Base-by-base conservation (phyloP, 1,140 invertebrate species). In the Drosophila bocki region DNA sequence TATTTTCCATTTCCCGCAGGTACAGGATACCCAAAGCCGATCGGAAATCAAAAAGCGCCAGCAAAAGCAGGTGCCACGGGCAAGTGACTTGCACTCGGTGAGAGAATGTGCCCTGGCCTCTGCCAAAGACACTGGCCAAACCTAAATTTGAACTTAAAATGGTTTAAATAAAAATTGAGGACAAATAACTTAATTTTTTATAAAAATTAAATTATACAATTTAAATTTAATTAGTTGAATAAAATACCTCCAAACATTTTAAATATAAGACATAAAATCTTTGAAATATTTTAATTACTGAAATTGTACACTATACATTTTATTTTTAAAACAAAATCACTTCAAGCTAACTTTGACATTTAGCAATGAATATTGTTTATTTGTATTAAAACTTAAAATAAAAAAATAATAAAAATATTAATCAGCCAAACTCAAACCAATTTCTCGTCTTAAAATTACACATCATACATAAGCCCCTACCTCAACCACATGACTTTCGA, bases 21-120 rank as follows among this genome's bases (percentile, higher is more conserved):
- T 42, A 37, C 33, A 39, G 67, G 67, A 59, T 68, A 59, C 48
- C 67, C 22, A 35, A 50, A 72, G 53, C 67, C 67, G 69, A 72
- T 72, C 69, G 58, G 69, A 72, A 72, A 72, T 60, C 69, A 71
- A 72, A 72, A 59, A 50, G 54, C 37, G 53, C 67, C 67, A 72
- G 15, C 69, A 19, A 60, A 71, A 15, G 53, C 69, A 72, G 67
- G 54, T 72, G 69, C 69, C 37, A 35, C 47, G 17, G 37, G 33
- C 44, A 68, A 70, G 67, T 70, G 68, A 71, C 53, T 59, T 72
- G 53, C 69, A 72, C 13, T 42, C 44, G n/a, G 69, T 37, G 67
- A 8, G 67, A 17, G 37, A 70, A 71, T 50, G 44, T 58, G 19
- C n/a, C 61, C 22, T 37, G 22, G 19, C 47, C 26, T 29, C 26